Percentiles rank a stretch among this genome's conserved stretches.
phyloP scores from a whole-genome alignment of 2,113 vertebrate genomes.

The Takifugu flavidus region DNA sequence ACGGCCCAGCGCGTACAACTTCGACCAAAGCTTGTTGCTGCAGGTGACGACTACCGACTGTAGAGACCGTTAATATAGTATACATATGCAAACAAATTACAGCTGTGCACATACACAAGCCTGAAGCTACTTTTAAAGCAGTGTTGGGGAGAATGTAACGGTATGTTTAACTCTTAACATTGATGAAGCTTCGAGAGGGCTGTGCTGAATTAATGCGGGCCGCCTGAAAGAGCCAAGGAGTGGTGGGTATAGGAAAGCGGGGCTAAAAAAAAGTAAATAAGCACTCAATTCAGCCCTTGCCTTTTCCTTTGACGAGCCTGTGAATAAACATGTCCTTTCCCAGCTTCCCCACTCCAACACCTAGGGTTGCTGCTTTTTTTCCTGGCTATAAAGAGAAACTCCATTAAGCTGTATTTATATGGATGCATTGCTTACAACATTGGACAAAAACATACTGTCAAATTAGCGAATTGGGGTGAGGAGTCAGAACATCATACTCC shows the following conservation, averaged over 20 bases:
- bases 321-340: constrained; percentile 6
- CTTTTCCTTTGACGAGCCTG: constrained; percentile 11
- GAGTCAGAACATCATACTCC: no score
- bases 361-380: not conserved
- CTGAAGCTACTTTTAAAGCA: constrained; percentile 23
- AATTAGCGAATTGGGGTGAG: not conserved
- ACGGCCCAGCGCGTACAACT: constrained; percentile 91
- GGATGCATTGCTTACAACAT: not conserved
- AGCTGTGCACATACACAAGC: constrained; percentile 9
- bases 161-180: constrained; percentile 58
- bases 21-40: constrained; percentile 81
- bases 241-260: constrained; percentile 33
- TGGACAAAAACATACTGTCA: not conserved
- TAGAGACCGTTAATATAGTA: constrained; percentile 1
- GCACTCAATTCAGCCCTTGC: constrained; percentile 33
- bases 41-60: constrained; percentile 76
- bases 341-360: not conserved
- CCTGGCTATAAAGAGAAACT: not conserved
- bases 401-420: not conserved
- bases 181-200: constrained; percentile 49
- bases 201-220: constrained; percentile 54
- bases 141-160: constrained; percentile 30
- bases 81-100: constrained; percentile 24
- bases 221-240: constrained; percentile 36
- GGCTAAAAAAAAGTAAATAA: constrained; percentile 49